Base-by-base conservation (phyloP, 2,113 vertebrate genomes). In the Tachycineta bicolor region DNA sequence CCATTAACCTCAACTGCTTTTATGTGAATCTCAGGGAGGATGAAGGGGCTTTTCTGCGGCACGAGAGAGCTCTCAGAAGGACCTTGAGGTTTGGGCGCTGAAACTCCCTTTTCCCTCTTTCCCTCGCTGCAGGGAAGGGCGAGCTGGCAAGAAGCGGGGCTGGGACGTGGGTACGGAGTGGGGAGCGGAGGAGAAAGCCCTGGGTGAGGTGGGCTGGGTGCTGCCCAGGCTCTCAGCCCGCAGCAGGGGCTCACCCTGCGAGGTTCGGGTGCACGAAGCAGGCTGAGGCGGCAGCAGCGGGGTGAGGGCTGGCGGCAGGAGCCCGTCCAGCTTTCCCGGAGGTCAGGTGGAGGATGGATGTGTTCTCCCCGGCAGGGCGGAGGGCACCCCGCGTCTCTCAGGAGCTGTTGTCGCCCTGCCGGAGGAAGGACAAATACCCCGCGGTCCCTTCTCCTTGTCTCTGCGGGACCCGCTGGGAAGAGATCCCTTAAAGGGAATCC, bases 351-450 rank as follows among this genome's bases (percentile, higher is more conserved):
- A 86, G 55, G 16, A 24, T 0, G 2, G 26, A 9, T 4, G 5
- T 24, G 28, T 9, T 46, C 53, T 34, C 20, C 41, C 37, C 3
- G 33, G 28, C 8, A 34, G 43, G 69, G 56, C 63, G 23, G 19
- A 17, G 39, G 2, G 5, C 28, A 1, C 11, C 2, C 2, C 3
- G 29, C 33, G 12, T 2, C 22, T 29, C 52, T 26, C 2, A 0
- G 46, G 34, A 56, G n/a, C 43, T 34, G 68, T 2, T 75, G 43
- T 33, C 29, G 21, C 23, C 23, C 44, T 56, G 25, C 13, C 47
- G 18, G 64, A 56, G 13, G 26, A 14, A 39, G 62, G 26, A 49
- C 6, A 14, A 70, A 44, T 1, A 14, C 1, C 41, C 41, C 7
- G 24, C 0, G 0, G 6, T 62, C 21, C n/a, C 39, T 58, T 56